Conservation (phyloP, 1,140 invertebrate genomes). For the Solenopsis fugax region DNA sequence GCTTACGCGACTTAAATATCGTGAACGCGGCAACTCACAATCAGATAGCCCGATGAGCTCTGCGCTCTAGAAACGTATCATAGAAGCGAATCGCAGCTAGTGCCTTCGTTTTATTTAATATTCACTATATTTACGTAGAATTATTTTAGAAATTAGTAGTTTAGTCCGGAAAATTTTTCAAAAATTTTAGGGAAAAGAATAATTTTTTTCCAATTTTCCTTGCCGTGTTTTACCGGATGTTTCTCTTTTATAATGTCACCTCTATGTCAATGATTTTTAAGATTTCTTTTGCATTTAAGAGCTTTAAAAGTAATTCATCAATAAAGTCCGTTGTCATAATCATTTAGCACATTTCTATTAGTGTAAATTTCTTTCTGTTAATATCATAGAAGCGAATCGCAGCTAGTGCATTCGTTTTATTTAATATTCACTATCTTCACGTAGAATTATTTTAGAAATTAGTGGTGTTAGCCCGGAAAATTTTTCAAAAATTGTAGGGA, state of each 20-base stretch:
- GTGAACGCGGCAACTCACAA: conserved; percentile 23
- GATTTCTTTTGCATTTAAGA: background rate
- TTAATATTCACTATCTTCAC: background rate
- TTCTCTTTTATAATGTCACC: too few relatives aligned
- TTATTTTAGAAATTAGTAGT: background rate
- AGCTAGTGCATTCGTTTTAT: background rate
- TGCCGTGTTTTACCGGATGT: background rate
- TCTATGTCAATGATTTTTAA: background rate
- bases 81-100: conserved; percentile 23
- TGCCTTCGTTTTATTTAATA: background rate
- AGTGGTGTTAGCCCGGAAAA: background rate
- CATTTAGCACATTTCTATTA: background rate
- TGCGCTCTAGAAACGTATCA: conserved; percentile 38
- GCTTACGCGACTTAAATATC: conserved; percentile 55
- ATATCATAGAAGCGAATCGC: conserved; percentile 31
- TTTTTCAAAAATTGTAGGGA: background rate
- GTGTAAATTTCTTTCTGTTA: background rate
- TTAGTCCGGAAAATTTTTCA: too few relatives aligned
- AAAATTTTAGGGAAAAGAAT: too few relatives aligned
- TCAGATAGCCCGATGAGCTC: background rate
- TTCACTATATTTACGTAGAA: background rate
- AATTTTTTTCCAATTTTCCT: too few relatives aligned
- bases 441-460: background rate
- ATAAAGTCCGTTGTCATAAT: background rate
- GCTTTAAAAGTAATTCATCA: background rate